Evolutionary conservation across 2,113 vertebrate species (phyloP).

Genomic region (Oreochromis niloticus): DNA sequence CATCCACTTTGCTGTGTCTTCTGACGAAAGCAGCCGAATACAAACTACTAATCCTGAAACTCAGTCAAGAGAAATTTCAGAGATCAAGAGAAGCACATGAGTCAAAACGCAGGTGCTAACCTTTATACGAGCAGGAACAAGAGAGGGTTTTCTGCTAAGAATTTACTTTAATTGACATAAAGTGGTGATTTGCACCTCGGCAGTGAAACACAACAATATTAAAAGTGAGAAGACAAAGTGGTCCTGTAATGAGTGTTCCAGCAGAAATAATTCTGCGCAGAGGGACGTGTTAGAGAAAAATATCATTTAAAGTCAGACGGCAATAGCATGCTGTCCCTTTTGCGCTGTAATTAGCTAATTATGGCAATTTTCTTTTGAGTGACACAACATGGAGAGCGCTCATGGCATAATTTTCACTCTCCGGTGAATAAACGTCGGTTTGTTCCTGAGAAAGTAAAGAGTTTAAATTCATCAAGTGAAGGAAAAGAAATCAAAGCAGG

Average conservation of each 20-base stretch:
- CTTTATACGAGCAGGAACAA: not conserved
- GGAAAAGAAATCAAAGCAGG: not conserved
- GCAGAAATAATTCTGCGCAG: constrained; percentile 5
- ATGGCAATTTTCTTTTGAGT: not conserved
- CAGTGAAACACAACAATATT: constrained; percentile 30
- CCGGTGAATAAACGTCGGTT: not conserved
- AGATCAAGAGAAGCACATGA: constrained; percentile 34
- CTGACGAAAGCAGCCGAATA: constrained; percentile 38
- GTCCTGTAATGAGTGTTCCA: constrained; percentile 41
- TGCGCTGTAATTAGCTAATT: not conserved
- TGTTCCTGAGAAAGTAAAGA: not conserved
- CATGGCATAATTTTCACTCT: not conserved
- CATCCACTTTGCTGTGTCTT: not conserved
- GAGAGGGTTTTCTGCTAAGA: not conserved
- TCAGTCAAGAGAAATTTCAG: constrained; percentile 38
- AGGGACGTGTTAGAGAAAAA: not conserved
- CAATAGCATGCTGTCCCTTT: not conserved
- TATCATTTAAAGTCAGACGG: not conserved
- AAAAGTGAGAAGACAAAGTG: constrained; percentile 32
- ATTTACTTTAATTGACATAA: constrained; percentile 12
- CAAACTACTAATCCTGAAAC: constrained; percentile 51
- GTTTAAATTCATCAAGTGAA: not conserved
- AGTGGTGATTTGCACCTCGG: not conserved
- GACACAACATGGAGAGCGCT: not conserved
- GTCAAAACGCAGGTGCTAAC: constrained; percentile 35